These are phyloP conservation scores for Paracentrotus lividus DNA, from an alignment of 53 echinoderm and acorn worm species.

Conservation along the genomic window DNA sequence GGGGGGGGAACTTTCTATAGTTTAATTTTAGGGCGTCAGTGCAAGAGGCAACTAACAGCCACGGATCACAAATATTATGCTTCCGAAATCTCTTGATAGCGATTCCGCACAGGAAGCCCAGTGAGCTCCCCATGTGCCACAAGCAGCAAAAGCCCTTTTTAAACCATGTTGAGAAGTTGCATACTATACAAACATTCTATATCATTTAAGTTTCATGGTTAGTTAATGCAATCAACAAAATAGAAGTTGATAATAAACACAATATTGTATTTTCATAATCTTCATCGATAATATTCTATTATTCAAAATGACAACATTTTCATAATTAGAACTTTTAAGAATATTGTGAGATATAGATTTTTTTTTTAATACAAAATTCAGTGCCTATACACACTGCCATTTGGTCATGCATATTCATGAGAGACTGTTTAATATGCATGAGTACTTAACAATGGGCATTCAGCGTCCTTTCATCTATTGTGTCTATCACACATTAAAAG, in stretches of 20 bases:
- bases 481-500: not conserved
- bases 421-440: constrained; percentile 36
- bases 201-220: constrained; percentile 2
- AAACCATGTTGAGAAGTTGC: not conserved
- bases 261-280: not conserved
- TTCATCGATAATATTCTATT: no score
- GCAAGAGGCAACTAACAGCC: constrained; percentile 95
- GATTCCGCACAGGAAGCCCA: constrained; percentile 93
- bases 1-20: not conserved
- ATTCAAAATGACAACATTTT: no score
- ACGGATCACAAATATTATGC: constrained; percentile 96
- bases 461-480: not conserved
- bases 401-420: not conserved
- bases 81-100: constrained; percentile 99
- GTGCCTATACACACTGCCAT: not conserved
- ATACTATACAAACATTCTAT: not conserved
- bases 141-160: constrained; percentile 94
- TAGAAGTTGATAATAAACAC: not conserved
- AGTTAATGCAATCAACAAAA: not conserved
- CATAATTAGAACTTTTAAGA: not conserved
- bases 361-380: not conserved
- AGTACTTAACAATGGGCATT: not conserved
- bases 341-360: not conserved
- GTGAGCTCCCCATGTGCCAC: constrained; percentile 77
- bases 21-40: constrained; percentile 83